Conservation (phyloP, 1,140 invertebrate genomes). For the Panagrolaimus sp. region DNA sequence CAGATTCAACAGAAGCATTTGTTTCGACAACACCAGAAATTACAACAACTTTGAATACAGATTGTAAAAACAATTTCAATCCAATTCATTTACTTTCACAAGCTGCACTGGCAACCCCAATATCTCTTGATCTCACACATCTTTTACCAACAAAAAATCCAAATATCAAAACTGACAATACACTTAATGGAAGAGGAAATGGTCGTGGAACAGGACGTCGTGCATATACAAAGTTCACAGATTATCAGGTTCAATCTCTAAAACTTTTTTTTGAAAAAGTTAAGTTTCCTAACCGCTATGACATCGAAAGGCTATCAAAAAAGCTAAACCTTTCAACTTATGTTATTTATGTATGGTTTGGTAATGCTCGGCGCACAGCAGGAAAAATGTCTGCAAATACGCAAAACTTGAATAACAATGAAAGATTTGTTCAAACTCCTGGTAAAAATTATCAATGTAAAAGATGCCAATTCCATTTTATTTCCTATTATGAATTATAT, state of each 20-base stretch:
- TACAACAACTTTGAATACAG: slow-evolving; percentile 1
- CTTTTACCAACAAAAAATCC: slow-evolving; percentile 11
- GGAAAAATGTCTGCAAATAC: slow-evolving; percentile 95
- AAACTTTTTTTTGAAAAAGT: slow-evolving; percentile 99
- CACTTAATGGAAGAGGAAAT: too few species aligned
- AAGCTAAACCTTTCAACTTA: slow-evolving; percentile 82
- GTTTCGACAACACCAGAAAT: background rate
- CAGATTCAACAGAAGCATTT: background rate
- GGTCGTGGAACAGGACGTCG: slow-evolving; percentile 69
- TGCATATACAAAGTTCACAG: slow-evolving; percentile 96
- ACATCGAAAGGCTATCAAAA: slow-evolving; percentile 94
- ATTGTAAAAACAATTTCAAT: slow-evolving; percentile 15
- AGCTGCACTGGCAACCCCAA: slow-evolving; percentile 2
- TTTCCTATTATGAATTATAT: slow-evolving; percentile 95
- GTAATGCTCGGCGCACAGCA: slow-evolving; percentile 87
- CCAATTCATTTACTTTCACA: slow-evolving; percentile 20
- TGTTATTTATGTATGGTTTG: slow-evolving; percentile 96
- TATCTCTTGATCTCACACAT: background rate
- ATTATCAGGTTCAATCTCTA: slow-evolving; percentile 91
- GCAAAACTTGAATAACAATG: slow-evolving; percentile 68
- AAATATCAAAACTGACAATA: too few species aligned
- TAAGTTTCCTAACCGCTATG: slow-evolving; percentile 91
- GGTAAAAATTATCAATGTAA: slow-evolving; percentile 97
- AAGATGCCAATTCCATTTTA: slow-evolving; percentile 93
- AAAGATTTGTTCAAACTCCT: slow-evolving; percentile 82